These are phyloP conservation scores for Phaonia tiefii DNA, from an alignment of 2,888 invertebrate species.

Conservation along the genomic window DNA sequence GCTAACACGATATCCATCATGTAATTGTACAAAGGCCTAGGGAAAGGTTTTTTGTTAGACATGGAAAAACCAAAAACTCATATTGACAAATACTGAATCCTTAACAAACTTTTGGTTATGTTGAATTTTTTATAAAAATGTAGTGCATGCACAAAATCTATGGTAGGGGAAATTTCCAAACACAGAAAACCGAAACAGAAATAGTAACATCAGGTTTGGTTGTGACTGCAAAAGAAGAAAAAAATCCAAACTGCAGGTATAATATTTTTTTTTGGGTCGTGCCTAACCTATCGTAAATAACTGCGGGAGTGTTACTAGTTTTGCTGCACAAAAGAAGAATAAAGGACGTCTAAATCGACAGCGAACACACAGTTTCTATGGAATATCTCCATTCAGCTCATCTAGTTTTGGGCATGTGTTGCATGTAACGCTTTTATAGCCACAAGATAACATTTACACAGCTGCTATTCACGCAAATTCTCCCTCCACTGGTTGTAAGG, in stretches of 20 bases:
- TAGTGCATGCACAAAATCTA: constrained; percentile 33
- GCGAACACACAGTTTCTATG: not conserved
- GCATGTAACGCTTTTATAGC: constrained; percentile 52
- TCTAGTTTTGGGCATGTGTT: constrained; percentile 45
- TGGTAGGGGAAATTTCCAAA: constrained; percentile 19
- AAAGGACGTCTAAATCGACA: not conserved
- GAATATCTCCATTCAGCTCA: constrained; percentile 28
- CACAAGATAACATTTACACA: constrained; percentile 60
- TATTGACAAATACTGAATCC: too few species aligned
- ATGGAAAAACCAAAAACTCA: too few species aligned
- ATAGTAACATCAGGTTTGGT: constrained; percentile 9
- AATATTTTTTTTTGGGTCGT: not conserved
- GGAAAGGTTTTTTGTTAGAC: not conserved
- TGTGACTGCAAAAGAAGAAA: constrained; percentile 13
- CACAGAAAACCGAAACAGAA: constrained; percentile 21
- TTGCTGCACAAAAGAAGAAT: not conserved
- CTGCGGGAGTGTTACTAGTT: constrained; percentile 28
- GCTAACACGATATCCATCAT: constrained; percentile 35
- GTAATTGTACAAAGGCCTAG: constrained; percentile 47
- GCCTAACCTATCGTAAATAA: constrained; percentile 35
- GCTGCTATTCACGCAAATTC: constrained; percentile 54
- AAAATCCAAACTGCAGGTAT: constrained; percentile 13
- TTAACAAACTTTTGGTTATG: too few species aligned
- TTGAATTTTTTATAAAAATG: not conserved
- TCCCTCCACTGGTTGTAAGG: too few species aligned